phyloP scores from a whole-genome alignment of 2,888 invertebrate genomes.

The Cyclophora punctaria region DNA sequence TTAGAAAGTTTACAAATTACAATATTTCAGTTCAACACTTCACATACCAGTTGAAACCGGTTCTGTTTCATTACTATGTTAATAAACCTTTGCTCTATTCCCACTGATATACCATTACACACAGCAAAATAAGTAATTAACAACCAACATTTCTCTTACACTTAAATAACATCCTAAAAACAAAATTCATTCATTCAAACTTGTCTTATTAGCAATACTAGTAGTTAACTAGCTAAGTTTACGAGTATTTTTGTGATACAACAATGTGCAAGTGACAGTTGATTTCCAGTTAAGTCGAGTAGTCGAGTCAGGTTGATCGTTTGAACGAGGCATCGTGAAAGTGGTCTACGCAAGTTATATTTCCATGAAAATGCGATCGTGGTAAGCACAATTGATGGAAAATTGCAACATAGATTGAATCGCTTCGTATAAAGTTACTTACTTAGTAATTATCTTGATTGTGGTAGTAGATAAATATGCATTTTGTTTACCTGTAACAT shows the following conservation, averaged over 20 bases:
- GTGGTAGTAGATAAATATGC: too few species aligned
- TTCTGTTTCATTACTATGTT: neutral
- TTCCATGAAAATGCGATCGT: slow-evolving; percentile 44
- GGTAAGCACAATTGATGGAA: slow-evolving; percentile 41
- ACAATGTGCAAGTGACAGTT: neutral
- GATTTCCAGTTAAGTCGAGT: slow-evolving; percentile 12
- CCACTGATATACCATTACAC: too few species aligned
- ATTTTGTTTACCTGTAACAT: too few species aligned
- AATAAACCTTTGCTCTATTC: neutral
- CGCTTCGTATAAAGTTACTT: too few species aligned
- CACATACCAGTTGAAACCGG: too few species aligned
- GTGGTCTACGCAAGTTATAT: slow-evolving; percentile 30
- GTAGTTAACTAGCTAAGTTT: too few species aligned
- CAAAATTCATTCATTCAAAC: neutral
- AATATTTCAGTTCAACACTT: too few species aligned
- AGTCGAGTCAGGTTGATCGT: slow-evolving; percentile 27
- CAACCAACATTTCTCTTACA: neutral
- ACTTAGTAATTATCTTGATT: too few species aligned
- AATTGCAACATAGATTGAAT: slow-evolving; percentile 20
- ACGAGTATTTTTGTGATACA: too few species aligned
- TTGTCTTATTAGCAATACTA: neutral
- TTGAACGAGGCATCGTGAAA: slow-evolving; percentile 40
- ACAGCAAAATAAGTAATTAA: neutral
- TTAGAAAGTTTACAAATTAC: too few species aligned
- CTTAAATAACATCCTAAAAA: neutral